phyloP scores from a whole-genome alignment of 2,113 vertebrate species.

The Apus apus region DNA sequence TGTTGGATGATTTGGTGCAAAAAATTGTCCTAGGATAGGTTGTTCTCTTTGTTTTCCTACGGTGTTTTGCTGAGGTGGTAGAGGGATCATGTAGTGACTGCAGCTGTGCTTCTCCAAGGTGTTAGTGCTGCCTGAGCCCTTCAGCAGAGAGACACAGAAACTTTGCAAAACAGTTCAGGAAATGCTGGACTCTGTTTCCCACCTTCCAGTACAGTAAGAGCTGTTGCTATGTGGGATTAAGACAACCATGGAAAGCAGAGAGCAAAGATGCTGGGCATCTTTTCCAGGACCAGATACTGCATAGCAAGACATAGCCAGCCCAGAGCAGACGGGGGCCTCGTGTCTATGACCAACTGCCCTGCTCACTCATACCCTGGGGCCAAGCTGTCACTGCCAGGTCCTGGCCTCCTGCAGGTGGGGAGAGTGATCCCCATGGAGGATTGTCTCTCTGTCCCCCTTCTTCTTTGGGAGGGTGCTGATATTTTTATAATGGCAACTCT shows the following conservation, averaged over 20 bases:
- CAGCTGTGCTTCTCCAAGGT: rapidly evolving
- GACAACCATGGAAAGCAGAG: rapidly evolving
- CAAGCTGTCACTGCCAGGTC: rapidly evolving
- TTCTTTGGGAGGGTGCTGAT: neutral
- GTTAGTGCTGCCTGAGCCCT: neutral
- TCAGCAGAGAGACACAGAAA: neutral
- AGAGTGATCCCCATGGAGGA: neutral
- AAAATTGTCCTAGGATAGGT: neutral
- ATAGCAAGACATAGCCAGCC: neutral
- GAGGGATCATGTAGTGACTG: neutral
- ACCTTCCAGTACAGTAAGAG: neutral
- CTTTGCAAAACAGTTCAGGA: neutral
- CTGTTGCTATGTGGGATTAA: neutral
- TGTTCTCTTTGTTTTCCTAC: neutral
- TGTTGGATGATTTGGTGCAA: neutral
- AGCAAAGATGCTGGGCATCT: neutral
- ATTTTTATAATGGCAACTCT: neutral
- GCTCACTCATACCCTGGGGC: rapidly evolving
- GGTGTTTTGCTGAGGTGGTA: neutral
- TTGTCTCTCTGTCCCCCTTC: neutral
- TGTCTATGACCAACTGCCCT: rapidly evolving
- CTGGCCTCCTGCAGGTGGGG: neutral
- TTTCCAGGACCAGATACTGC: neutral
- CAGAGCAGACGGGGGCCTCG: rapidly evolving
- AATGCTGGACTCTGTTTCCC: neutral